Conservation (phyloP, 1,140 invertebrate genomes). For the Nephotettix cincticeps region DNA sequence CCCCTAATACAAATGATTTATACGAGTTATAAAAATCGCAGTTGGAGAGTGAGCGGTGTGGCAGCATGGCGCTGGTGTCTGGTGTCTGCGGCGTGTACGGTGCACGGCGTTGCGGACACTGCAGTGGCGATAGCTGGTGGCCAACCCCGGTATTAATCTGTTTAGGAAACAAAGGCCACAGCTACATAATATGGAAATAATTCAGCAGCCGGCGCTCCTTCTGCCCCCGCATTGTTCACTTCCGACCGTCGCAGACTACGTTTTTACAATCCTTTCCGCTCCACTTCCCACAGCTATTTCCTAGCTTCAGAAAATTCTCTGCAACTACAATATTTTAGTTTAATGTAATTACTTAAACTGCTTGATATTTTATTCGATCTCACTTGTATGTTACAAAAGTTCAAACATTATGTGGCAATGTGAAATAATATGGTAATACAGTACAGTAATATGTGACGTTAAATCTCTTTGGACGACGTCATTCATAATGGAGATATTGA, state of each 20-base stretch:
- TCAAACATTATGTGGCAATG: too few relatives aligned
- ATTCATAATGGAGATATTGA: too few relatives aligned
- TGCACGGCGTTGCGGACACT: background rate
- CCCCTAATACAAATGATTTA: background rate
- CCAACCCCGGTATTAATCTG: conserved; percentile 7
- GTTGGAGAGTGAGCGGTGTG: background rate
- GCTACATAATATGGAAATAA: conserved; percentile 13
- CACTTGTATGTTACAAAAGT: too few relatives aligned
- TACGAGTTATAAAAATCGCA: background rate
- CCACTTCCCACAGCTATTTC: too few relatives aligned
- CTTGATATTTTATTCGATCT: too few relatives aligned
- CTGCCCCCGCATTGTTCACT: background rate
- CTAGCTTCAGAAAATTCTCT: too few relatives aligned
- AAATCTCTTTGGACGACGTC: too few relatives aligned
- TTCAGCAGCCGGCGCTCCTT: conserved; percentile 4
- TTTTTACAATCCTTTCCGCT: too few relatives aligned
- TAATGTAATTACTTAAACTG: too few relatives aligned
- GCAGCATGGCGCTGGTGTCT: background rate
- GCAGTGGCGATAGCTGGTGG: background rate
- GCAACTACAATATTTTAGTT: too few relatives aligned
- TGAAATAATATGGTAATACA: too few relatives aligned
- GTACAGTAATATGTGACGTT: too few relatives aligned
- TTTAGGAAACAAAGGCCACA: conserved; percentile 5
- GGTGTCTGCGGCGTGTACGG: background rate
- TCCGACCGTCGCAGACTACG: background rate